These are phyloP conservation scores for Apostichopus californicus DNA, from an alignment of 35 echinoderm and acorn worm species.

Conservation along the genomic window DNA sequence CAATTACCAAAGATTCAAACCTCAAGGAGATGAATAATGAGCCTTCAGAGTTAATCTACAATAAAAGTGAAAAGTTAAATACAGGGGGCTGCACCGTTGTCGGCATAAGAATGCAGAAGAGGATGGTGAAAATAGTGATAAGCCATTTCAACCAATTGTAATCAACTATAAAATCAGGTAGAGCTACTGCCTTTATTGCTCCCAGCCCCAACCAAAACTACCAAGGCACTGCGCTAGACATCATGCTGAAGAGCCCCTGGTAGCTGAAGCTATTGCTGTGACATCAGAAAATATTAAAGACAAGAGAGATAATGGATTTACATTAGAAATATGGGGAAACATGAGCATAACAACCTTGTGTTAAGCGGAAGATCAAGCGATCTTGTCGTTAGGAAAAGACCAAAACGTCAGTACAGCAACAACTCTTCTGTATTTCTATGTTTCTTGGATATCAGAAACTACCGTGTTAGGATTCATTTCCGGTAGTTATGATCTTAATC, in stretches of 20 bases:
- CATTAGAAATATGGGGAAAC: slow-evolving; percentile 37
- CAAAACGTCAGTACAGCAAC: neutral
- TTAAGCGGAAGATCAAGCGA: neutral
- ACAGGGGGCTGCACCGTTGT: no score
- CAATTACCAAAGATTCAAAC: neutral
- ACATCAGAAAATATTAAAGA: neutral
- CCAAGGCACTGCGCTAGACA: slow-evolving; percentile 46
- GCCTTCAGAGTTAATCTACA: no score
- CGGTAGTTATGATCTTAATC: slow-evolving; percentile 48
- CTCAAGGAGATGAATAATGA: neutral
- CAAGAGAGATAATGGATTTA: slow-evolving; percentile 27
- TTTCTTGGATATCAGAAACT: slow-evolving; percentile 13
- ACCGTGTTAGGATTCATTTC: slow-evolving; percentile 47
- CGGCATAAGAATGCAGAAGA: neutral
- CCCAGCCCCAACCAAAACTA: slow-evolving; percentile 8
- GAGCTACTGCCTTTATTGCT: slow-evolving; percentile 46
- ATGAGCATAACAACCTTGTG: slow-evolving; percentile 41
- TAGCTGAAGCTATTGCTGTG: slow-evolving; percentile 40
- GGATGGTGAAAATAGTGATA: slow-evolving; percentile 24
- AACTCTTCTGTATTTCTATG: slow-evolving; percentile 2
- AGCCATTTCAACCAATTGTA: neutral
- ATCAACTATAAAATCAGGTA: slow-evolving; percentile 26
- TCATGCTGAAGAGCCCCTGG: slow-evolving; percentile 10
- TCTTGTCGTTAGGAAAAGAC: slow-evolving; percentile 24
- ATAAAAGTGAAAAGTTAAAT: no score